These are phyloP conservation scores for Morone saxatilis DNA, from an alignment of 2,113 vertebrate genomes.

Conservation along the genomic window DNA sequence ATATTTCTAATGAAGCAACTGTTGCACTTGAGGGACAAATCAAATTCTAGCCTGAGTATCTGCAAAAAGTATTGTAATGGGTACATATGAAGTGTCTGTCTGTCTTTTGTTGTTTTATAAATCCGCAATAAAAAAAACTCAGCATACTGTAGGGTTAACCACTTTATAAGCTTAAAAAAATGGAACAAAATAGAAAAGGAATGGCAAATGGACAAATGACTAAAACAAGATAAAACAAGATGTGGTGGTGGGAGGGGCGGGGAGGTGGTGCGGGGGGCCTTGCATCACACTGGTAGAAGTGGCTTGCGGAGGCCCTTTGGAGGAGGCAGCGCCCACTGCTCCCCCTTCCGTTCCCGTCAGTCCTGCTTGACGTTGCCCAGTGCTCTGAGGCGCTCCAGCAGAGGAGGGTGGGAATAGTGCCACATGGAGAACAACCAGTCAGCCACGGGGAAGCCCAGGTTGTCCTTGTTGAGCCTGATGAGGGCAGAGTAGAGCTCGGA, in stretches of 20 bases:
- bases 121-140: slow-evolving; percentile 14
- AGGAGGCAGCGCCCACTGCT: slow-evolving; percentile 54
- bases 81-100: not conserved
- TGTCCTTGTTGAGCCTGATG: slow-evolving; percentile 99
- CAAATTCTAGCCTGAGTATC: slow-evolving; percentile 43
- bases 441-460: slow-evolving; percentile 97
- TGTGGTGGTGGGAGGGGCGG: not conserved
- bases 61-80: slow-evolving; percentile 28
- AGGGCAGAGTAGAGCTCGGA: slow-evolving; percentile 96
- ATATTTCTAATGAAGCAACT: slow-evolving; percentile 9
- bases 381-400: slow-evolving; percentile 96
- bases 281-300: slow-evolving; percentile 74
- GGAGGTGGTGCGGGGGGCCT: slow-evolving; percentile 10
- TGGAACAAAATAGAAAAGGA: slow-evolving; percentile 39
- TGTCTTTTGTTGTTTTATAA: not conserved
- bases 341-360: slow-evolving; percentile 84
- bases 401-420: slow-evolving; percentile 98
- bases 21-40: slow-evolving; percentile 40
- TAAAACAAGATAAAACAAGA: slow-evolving; percentile 68
- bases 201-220: slow-evolving; percentile 34
- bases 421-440: slow-evolving; percentile 99
- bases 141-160: not conserved
- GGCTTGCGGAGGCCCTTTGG: slow-evolving; percentile 76
- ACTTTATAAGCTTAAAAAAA: not conserved
- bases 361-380: slow-evolving; percentile 92